phyloP scores from a whole-genome alignment of 2,888 invertebrate genomes.

The Dolomedes plantarius region DNA sequence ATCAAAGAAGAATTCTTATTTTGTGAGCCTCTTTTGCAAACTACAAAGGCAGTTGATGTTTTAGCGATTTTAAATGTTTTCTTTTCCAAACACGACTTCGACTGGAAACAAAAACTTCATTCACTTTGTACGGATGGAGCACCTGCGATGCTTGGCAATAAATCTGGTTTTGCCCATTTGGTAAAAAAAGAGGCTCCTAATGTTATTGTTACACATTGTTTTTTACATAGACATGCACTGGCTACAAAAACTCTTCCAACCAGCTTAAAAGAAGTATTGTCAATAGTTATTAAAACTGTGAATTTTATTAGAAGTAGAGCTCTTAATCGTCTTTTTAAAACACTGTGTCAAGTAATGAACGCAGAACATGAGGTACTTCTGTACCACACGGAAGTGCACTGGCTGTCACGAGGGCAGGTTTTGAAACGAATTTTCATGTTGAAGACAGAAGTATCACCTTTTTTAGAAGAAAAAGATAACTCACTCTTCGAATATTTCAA shows the following conservation, averaged over 20 bases:
- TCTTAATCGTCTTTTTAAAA: constrained; percentile 45
- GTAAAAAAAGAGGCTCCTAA: too few relatives aligned
- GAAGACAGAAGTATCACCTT: constrained; percentile 50
- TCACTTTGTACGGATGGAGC: too few relatives aligned
- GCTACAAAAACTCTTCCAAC: constrained; percentile 47
- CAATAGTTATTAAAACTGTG: constrained; percentile 56
- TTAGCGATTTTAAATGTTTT: constrained; percentile 17
- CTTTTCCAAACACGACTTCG: too few relatives aligned
- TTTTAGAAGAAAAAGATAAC: constrained; percentile 44
- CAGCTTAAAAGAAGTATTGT: constrained; percentile 55
- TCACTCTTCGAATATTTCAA: constrained; percentile 13
- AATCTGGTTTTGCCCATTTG: too few relatives aligned
- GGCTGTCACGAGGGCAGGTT: constrained; percentile 46
- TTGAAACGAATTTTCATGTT: constrained; percentile 52
- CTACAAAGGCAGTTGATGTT: constrained; percentile 20
- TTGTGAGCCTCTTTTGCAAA: constrained; percentile 25
- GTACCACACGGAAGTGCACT: constrained; percentile 42
- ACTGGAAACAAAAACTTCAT: too few relatives aligned
- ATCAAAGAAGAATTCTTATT: constrained; percentile 53
- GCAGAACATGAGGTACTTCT: constrained; percentile 50
- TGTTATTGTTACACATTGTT: too few relatives aligned
- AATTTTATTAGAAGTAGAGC: constrained; percentile 57
- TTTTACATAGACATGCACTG: constrained; percentile 33
- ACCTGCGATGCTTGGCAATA: too few relatives aligned
- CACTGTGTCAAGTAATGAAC: too few relatives aligned